Conservation (phyloP, 92 coral and sea anemone genomes). For the Nematostella vectensis region DNA sequence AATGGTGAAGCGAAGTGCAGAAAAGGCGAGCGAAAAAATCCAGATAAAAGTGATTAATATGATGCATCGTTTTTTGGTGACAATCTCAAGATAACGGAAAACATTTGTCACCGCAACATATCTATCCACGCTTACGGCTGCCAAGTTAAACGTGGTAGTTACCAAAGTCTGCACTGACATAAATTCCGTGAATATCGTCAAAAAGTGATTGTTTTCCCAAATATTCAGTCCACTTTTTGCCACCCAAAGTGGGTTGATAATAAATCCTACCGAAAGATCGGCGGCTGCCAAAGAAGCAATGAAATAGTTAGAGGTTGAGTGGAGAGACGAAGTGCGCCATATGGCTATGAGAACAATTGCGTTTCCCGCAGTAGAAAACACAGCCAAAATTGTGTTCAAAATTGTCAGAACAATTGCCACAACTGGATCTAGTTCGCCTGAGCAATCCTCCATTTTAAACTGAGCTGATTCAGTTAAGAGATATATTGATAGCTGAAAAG, state of each 20-base stretch:
- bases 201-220: conserved; percentile 55
- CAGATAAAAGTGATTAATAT: conserved; percentile 26
- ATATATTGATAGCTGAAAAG: no score
- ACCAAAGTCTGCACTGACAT: conserved; percentile 64
- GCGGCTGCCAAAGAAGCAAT: conserved; percentile 63
- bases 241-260: conserved; percentile 60
- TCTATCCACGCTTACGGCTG: conserved; percentile 54
- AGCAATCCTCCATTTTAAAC: no score
- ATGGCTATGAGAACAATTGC: conserved; percentile 36
- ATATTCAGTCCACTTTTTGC: conserved; percentile 52
- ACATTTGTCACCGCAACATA: conserved; percentile 47
- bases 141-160: conserved; percentile 53
- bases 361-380: conserved; percentile 56
- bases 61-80: conserved; percentile 39
- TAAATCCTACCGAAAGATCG: conserved; percentile 55
- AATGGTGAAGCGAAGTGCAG: conserved; percentile 36
- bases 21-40: conserved; percentile 48
- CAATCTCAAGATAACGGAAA: conserved; percentile 21
- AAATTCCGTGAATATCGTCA: conserved; percentile 49
- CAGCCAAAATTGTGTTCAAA: conserved; percentile 37
- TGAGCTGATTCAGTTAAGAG: no score
- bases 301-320: conserved; percentile 56
- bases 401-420: conserved; percentile 33
- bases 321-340: conserved; percentile 37
- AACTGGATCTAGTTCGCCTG: conserved; percentile 25